phyloP scores from a whole-genome alignment of 2,888 invertebrate genomes.

The Hydropsyche betteni region DNA sequence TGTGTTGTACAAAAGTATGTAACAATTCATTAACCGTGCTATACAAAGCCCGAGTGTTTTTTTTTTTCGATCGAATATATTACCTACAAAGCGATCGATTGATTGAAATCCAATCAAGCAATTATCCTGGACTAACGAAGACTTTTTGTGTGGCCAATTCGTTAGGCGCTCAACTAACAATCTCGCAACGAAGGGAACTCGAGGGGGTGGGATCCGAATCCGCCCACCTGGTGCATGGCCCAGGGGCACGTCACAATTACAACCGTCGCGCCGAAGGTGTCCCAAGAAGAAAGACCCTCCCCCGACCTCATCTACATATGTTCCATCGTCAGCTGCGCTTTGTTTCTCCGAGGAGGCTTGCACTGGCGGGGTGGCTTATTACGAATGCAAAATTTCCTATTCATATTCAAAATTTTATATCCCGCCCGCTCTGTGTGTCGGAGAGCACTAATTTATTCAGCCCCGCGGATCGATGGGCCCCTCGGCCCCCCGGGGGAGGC shows the following conservation, averaged over 20 bases:
- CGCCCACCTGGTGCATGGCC: slow-evolving; percentile 38
- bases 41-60: no score
- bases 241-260: slow-evolving; percentile 26
- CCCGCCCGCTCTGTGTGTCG: slow-evolving; percentile 69
- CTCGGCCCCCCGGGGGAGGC: slow-evolving; percentile 56
- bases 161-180: no score
- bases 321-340: slow-evolving; percentile 67
- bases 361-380: slow-evolving; percentile 70
- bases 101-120: no score
- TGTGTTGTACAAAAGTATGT: no score
- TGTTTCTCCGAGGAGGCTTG: slow-evolving; percentile 61
- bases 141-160: no score
- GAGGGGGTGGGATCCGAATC: no score
- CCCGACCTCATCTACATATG: slow-evolving; percentile 68
- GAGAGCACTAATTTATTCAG: slow-evolving; percentile 81
- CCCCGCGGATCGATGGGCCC: slow-evolving; percentile 61
- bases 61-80: no score
- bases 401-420: slow-evolving; percentile 92
- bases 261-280: background rate
- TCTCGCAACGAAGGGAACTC: no score
- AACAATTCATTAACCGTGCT: no score
- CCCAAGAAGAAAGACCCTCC: background rate
- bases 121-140: no score
- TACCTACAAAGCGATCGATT: no score
- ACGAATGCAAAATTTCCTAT: slow-evolving; percentile 87